Evolutionary conservation across 1,140 invertebrate genomes (phyloP).

Genomic region (Atopsyche davidsoni): DNA sequence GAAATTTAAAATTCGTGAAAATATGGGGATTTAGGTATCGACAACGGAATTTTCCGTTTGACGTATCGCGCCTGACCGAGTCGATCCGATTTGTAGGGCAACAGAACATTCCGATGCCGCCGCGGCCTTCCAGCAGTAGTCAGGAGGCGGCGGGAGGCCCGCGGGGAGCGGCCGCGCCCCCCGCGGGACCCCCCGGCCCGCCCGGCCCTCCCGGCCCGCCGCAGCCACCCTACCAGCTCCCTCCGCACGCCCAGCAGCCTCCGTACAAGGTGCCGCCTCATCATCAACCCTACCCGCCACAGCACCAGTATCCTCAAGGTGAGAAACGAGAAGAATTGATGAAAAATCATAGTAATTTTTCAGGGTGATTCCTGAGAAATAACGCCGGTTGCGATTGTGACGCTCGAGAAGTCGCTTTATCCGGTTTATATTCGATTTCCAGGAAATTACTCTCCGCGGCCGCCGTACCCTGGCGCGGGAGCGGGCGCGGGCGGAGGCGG

Average conservation of each 20-base stretch:
- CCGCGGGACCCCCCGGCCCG: slow-evolving; percentile 32
- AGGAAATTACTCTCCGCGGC: slow-evolving; percentile 53
- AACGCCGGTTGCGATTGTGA: not conserved
- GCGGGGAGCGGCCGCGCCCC: slow-evolving; percentile 5
- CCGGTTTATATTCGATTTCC: slow-evolving; percentile 15
- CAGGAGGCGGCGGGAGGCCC: slow-evolving; percentile 44
- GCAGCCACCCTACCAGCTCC: slow-evolving; percentile 52
- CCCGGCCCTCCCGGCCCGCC: slow-evolving; percentile 43
- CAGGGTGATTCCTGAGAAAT: not conserved
- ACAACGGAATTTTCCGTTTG: no score
- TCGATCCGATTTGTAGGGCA: slow-evolving; percentile 75
- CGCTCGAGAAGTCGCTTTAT: not conserved
- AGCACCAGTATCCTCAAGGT: slow-evolving; percentile 52
- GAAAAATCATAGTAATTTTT: not conserved
- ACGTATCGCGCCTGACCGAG: no score
- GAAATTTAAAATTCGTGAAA: no score
- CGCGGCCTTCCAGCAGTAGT: slow-evolving; percentile 80
- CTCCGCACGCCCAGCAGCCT: slow-evolving; percentile 52
- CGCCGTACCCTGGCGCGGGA: slow-evolving; percentile 47
- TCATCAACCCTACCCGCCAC: slow-evolving; percentile 45
- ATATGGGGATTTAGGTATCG: no score
- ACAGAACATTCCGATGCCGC: slow-evolving; percentile 87
- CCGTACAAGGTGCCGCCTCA: slow-evolving; percentile 44
- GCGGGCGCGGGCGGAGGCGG: slow-evolving; percentile 41
- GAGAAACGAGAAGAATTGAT: slow-evolving; percentile 18